These are phyloP conservation scores for Pedetes capensis DNA, from an alignment of 2,113 vertebrate genomes.

Conservation along the genomic window DNA sequence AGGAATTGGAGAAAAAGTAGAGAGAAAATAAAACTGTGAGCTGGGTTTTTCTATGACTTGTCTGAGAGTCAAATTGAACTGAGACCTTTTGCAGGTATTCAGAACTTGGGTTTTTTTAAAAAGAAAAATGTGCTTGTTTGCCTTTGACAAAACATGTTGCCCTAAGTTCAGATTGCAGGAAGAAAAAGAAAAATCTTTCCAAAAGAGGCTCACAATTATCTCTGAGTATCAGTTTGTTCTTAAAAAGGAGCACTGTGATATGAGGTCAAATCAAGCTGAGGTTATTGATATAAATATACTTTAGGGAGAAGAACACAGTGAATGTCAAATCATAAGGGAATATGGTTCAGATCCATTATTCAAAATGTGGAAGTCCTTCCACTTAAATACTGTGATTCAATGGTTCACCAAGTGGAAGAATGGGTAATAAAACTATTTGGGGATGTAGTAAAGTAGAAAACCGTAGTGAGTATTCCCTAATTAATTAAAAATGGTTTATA, in stretches of 20 bases:
- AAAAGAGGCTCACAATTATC: background rate
- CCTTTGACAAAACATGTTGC: conserved; percentile 30
- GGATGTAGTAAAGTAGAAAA: background rate
- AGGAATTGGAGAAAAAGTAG: background rate
- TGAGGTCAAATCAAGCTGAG: background rate
- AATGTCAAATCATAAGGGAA: background rate
- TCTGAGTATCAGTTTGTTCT: background rate
- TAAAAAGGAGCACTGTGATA: background rate
- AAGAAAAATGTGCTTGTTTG: conserved; percentile 19
- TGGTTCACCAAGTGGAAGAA: background rate
- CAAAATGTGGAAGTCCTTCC: background rate
- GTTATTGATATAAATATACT: background rate
- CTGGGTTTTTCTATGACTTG: background rate
- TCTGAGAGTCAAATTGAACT: background rate
- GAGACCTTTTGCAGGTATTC: background rate
- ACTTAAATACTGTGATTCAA: background rate
- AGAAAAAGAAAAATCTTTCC: background rate
- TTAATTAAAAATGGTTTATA: background rate
- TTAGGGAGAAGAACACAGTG: background rate
- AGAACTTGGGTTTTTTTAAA: conserved; percentile 27
- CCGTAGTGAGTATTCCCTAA: background rate
- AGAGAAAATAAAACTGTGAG: background rate
- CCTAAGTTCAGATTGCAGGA: background rate
- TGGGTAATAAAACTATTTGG: background rate
- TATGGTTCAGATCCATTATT: background rate